Base-by-base conservation (phyloP, 1,140 invertebrate genomes). In the Bemisia tabaci region DNA sequence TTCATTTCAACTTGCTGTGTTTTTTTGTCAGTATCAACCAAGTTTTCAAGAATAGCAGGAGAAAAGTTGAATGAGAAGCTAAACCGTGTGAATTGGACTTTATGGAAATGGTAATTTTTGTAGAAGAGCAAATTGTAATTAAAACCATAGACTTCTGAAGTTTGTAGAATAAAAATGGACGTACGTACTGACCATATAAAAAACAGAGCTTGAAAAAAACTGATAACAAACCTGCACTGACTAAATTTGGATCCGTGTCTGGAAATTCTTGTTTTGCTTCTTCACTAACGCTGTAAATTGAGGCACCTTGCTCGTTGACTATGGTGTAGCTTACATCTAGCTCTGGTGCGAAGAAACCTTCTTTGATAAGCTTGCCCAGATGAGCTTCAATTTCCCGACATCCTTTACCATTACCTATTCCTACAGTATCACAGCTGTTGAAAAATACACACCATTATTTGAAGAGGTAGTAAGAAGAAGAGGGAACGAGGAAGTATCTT, bases 331-430 rank as follows among this genome's bases (percentile, higher is more conserved):
- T 79, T 25, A 92, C 79, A 68, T 83, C 77, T 21, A 82, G 67
- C 25, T 65, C 39, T 2, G 81, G 79, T 26, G 76, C 70, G 70
- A 91, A 84, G 27, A 75, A 71, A 2, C 79, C 78, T 0, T 74
- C 71, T 22, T 81, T 72, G 11, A 90, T 89, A 21, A 89, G 74
- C n/a, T 82, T 71, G 0, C 83, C 82, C 12, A 95, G 71, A 79
- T 88, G 87, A 21, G 78, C 73, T 78, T 95, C 92, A 0, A 91
- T 94, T 75, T 95, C 87, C 39, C 91, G 77, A 73, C 92, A 94
- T 1, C 87, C 93, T 22, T 87, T 92, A 12, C 91, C 93, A 79
- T 95, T 95, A 0, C 93, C 93, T 27, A 96, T 77, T 23, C 88
- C 92, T 72, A 95, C 84, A 12, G 89, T 76, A 64, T 85, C 82